Base-by-base conservation (phyloP, 2,113 vertebrate species). In the Climacteris rufus region DNA sequence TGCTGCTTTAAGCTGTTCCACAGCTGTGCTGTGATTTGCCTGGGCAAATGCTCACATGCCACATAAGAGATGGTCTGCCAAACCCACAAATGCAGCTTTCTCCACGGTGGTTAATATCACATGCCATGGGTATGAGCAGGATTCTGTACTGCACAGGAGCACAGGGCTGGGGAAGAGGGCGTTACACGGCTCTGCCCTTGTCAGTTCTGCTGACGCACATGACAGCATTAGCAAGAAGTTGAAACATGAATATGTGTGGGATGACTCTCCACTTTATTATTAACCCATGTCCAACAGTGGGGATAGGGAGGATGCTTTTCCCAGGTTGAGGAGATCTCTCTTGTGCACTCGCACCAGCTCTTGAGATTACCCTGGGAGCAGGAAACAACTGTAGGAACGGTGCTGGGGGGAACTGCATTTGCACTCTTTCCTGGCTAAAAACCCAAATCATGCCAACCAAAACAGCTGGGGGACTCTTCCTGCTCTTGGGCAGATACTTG, bases 121-220 rank as follows among this genome's bases (percentile, higher is more conserved):
- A 61, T 39, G 74, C 68, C 68, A 66, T 0, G 23, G 42, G 33
- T 2, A 6, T 15, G 53, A 88, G 61, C 30, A 31, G 57, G 40
- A 28, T 10, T 42, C 56, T 47, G 54, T 8, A 9, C n/a, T 30
- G 76, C 72, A 65, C 0, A 0, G 33, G 30, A 42, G 27, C 0
- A 19, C 40, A 50, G 1, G 2, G 4, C 65, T 10, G 15, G 37
- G 49, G 50, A 60, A 60, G 63, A 23, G 54, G 20, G 18, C 2
- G 2, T 21, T 42, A 22, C 24, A 2, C 0, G 0, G 85, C 27
- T 45, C 66, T 65, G 79, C 82, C 56, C 16, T 1, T 69, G 79
- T 49, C 90, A 74, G 66, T 2, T 61, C 61, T 90, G 90, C 71
- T 77, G 79, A 76, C 1, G 4, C 89, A 94, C 22, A 19, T 3